A percentile compares a stretch with the other conserved stretches of the same genome.
These are phyloP conservation scores for Gnathonemus longibarbis DNA, from an alignment of 2,113 vertebrate species.

Conservation along the genomic window DNA sequence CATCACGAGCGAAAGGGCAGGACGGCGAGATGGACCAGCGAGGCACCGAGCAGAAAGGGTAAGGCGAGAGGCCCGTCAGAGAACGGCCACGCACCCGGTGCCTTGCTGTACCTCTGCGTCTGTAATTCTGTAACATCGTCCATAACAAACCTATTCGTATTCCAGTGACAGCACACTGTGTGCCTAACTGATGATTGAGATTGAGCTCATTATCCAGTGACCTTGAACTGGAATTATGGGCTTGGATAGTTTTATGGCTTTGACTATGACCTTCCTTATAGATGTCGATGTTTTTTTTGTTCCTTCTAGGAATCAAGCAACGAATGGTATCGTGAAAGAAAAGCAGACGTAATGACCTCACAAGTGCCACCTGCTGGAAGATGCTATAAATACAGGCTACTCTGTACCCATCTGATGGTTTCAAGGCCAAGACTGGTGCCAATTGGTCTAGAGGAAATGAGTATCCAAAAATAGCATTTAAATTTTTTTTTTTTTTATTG, in stretches of 20 bases:
- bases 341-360: conserved; percentile 65
- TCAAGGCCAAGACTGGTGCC: conserved; percentile 23
- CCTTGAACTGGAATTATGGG: conserved; percentile 49
- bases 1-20: conserved; percentile 8
- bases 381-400: conserved; percentile 34
- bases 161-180: background rate
- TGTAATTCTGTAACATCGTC: background rate
- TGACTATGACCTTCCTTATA: background rate
- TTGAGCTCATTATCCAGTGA: conserved; percentile 8
- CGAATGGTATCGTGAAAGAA: conserved; percentile 76
- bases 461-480: conserved; percentile 21
- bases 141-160: background rate
- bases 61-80: conserved; percentile 11
- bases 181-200: background rate
- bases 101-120: too few relatives aligned
- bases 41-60: conserved; percentile 55
- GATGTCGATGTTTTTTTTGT: background rate
- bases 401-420: background rate
- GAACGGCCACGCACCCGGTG: background rate
- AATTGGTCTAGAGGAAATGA: conserved; percentile 11
- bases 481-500: conserved; percentile 28
- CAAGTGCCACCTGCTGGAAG: conserved; percentile 49
- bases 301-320: conserved; percentile 57
- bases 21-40: conserved; percentile 15
- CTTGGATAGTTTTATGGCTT: conserved; percentile 29